Base-by-base conservation (phyloP, 2,113 vertebrate genomes). In the Pantherophis guttatus region DNA sequence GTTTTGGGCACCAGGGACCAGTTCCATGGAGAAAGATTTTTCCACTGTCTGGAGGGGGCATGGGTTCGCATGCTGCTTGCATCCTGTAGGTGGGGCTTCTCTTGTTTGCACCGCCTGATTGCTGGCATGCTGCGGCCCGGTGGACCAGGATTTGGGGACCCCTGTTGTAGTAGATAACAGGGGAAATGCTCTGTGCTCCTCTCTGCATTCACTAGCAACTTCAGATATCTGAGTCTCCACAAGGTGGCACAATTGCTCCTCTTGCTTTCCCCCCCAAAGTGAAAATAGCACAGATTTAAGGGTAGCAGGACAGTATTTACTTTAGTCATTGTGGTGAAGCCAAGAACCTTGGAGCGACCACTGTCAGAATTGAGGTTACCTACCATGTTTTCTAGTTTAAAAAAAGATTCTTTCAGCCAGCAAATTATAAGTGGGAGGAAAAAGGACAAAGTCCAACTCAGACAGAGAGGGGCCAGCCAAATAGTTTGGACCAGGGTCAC, bases 181-280 rank as follows among this genome's bases (percentile, higher is more conserved):
- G 9, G 9, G 24, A 26, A 26, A 3, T 62, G 24, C 8, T 81
- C 6, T 39, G 1, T 81, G 17, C 17, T 75, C 15, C 15, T 39
- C 70, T 75, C 70, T 39, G 15, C n/a, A 75, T 75, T 39, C n/a
- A 39, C 4, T 65, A 65, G n/a, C 65, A 62, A 26, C 24, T 26
- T 62, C 15, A 8, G 11, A 44, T 54, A 12, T 55, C 1, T 17
- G 29, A 55, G 15, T 90, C 5, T 23, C 55, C 91, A 26, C 17
- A 54, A 92, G 90, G 33, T 94, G 93, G 91, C 90, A 85, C 87
- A 85, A 89, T 81, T 65, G 23, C 9, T 57, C n/a, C 53, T 81
- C 50, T 13, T 15, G 7, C 59, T 86, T 89, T 1, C 10, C 11
- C 26, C 87, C 2, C 3, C 8, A 4, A 53, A 87, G 62, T 23